phyloP scores from a whole-genome alignment of 2,113 vertebrate genomes.

The Plecotus auritus region DNA sequence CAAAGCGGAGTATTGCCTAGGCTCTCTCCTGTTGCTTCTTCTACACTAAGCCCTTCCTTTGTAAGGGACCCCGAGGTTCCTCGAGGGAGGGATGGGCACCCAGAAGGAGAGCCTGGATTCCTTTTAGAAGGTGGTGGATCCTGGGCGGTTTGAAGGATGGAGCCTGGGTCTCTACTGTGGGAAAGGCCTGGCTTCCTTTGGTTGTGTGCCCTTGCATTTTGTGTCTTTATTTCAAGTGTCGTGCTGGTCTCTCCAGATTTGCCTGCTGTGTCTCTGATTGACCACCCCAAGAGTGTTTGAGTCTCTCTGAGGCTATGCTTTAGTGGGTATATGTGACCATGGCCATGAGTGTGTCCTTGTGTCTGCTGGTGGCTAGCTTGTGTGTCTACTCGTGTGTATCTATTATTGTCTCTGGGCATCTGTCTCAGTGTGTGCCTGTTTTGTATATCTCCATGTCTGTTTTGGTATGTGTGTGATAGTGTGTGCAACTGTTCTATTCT shows the following conservation, averaged over 20 bases:
- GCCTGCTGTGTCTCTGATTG: background rate
- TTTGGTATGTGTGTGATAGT: background rate
- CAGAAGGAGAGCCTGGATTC: background rate
- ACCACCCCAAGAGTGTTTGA: too few species aligned
- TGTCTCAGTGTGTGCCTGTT: background rate
- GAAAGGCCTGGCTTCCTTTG: background rate
- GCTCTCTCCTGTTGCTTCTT: background rate
- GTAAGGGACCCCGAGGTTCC: background rate
- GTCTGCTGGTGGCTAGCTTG: background rate
- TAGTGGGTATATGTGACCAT: background rate
- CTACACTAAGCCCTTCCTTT: background rate
- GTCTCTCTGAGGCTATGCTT: background rate
- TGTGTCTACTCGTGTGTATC: background rate
- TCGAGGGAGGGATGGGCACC: background rate
- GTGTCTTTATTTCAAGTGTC: background rate
- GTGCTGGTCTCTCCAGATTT: background rate
- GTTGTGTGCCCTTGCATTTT: background rate
- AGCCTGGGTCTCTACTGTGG: background rate
- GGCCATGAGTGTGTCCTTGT: background rate
- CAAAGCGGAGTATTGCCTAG: background rate
- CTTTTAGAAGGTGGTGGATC: background rate
- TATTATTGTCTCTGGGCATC: background rate
- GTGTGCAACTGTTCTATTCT: background rate
- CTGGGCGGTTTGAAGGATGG: background rate
- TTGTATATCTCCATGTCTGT: background rate